phyloP scores from a whole-genome alignment of 2,888 invertebrate species.

The Cepaea hortensis region DNA sequence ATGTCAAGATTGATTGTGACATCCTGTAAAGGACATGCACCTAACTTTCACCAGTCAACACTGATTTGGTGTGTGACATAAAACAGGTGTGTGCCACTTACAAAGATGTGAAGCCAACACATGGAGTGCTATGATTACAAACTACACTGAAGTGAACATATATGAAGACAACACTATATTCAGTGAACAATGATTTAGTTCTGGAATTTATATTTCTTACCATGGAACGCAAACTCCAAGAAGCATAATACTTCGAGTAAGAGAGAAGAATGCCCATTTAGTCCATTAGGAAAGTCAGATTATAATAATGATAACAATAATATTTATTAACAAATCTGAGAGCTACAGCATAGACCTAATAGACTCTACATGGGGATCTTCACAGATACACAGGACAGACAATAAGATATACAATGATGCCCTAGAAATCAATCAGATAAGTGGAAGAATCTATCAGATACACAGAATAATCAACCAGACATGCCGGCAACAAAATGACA shows the following conservation, averaged over 20 bases:
- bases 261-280: not conserved
- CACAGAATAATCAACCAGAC: too few relatives aligned
- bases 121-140: too few relatives aligned
- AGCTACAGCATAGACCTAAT: not conserved
- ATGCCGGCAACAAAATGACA: too few relatives aligned
- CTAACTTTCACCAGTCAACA: too few relatives aligned
- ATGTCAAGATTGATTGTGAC: too few relatives aligned
- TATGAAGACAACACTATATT: too few relatives aligned
- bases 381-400: not conserved
- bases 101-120: too few relatives aligned
- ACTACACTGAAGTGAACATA: too few relatives aligned
- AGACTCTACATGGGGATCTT: not conserved
- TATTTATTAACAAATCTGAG: not conserved
- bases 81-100: too few relatives aligned
- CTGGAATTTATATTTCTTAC: conserved; percentile 40
- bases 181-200: too few relatives aligned
- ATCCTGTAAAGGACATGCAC: too few relatives aligned
- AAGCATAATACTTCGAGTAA: conserved; percentile 52
- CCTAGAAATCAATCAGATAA: not conserved
- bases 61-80: too few relatives aligned
- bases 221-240: conserved; percentile 53
- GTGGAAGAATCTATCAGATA: not conserved
- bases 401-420: not conserved
- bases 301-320: not conserved
- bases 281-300: not conserved